These are phyloP conservation scores for Anoncus sp. DNA, from an alignment of 2,888 invertebrate genomes.

Conservation along the genomic window DNA sequence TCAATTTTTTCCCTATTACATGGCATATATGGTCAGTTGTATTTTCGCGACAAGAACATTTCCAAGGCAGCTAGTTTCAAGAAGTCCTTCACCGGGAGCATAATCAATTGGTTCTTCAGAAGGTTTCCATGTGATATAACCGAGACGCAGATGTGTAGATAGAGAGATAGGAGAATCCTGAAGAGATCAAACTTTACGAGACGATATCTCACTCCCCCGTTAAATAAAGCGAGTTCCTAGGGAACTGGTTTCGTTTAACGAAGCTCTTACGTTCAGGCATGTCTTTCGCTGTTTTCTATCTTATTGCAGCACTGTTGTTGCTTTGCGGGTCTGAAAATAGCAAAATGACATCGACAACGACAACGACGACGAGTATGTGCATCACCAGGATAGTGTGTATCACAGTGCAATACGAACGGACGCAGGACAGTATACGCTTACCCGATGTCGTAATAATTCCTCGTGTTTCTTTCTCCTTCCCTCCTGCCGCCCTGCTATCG, in stretches of 20 bases:
- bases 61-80: neutral
- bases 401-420: conserved; percentile 42
- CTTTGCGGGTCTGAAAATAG: conserved; percentile 22
- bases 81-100: neutral
- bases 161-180: conserved; percentile 37
- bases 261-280: conserved; percentile 57
- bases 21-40: neutral
- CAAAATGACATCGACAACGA: conserved; percentile 31
- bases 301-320: conserved; percentile 53
- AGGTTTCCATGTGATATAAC: conserved; percentile 18
- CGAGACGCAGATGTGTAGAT: conserved; percentile 32
- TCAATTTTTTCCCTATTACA: neutral
- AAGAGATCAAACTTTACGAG: conserved; percentile 52
- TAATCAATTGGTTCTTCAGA: conserved; percentile 34
- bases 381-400: conserved; percentile 38
- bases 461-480: conserved; percentile 43
- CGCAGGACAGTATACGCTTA: conserved; percentile 54
- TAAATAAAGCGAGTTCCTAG: conserved; percentile 52
- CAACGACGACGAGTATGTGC: conserved; percentile 30
- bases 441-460: conserved; percentile 65
- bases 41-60: conserved; percentile 2
- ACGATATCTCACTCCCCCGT: conserved; percentile 65
- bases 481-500: conserved; percentile 35
- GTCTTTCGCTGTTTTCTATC: conserved; percentile 44
- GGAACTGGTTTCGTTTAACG: conserved; percentile 75